These are phyloP conservation scores for Epizoanthus stellaris DNA, from an alignment of 92 coral and sea anemone species.

Conservation along the genomic window DNA sequence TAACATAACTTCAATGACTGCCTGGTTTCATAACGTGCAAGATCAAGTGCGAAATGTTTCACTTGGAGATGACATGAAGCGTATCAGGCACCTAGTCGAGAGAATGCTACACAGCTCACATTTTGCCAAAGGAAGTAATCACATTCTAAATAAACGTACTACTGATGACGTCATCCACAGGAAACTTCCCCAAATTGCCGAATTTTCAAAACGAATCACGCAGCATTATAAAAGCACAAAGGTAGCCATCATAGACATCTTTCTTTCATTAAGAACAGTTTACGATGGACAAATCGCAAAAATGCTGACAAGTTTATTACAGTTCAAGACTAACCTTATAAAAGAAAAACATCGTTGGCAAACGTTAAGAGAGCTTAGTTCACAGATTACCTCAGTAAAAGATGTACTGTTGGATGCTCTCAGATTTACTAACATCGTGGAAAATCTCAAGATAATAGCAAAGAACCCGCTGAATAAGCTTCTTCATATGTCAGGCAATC, in stretches of 20 bases:
- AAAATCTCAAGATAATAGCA: slow-evolving; percentile 41
- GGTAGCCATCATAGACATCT: slow-evolving; percentile 46
- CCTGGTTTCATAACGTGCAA: slow-evolving; percentile 19
- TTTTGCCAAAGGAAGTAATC: too few species aligned
- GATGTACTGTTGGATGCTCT: too few species aligned
- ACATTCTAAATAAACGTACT: too few species aligned
- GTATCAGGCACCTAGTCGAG: too few species aligned
- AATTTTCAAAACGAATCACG: slow-evolving; percentile 55
- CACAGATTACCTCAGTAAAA: too few species aligned
- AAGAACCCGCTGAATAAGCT: slow-evolving; percentile 58
- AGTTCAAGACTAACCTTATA: too few species aligned
- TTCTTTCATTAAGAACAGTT: slow-evolving; percentile 64
- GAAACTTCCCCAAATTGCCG: slow-evolving; percentile 21
- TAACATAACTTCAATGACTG: slow-evolving; percentile 26
- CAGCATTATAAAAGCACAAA: slow-evolving; percentile 48
- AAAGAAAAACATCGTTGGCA: too few species aligned
- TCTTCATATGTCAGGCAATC: slow-evolving; percentile 47
- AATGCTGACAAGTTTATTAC: too few species aligned
- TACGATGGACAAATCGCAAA: slow-evolving; percentile 25
- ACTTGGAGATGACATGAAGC: slow-evolving; percentile 3
- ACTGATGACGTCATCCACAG: too few species aligned
- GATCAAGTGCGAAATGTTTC: slow-evolving; percentile 33
- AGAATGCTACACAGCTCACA: too few species aligned
- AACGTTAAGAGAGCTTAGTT: too few species aligned
- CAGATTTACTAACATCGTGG: too few species aligned